Conservation (phyloP, 2,113 vertebrate genomes). For the Polypterus bichir region DNA sequence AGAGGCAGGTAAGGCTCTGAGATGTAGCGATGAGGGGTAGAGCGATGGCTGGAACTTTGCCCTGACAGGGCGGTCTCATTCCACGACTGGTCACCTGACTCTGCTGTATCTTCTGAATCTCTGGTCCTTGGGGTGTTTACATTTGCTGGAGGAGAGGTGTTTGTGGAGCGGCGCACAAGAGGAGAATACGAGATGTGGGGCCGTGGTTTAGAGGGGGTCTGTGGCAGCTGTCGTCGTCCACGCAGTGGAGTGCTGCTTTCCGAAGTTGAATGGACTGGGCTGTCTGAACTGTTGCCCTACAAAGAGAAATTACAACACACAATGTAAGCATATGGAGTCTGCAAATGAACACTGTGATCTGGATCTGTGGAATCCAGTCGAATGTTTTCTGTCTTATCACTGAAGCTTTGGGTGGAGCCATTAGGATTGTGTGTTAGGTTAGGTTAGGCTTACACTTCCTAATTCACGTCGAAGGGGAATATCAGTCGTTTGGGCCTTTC, state of each 20-base stretch:
- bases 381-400: no score
- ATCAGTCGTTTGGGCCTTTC: no score
- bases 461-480: no score
- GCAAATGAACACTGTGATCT: no score
- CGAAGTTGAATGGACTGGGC: conserved; percentile 66
- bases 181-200: conserved; percentile 88
- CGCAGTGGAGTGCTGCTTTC: conserved; percentile 74
- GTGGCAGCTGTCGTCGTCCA: conserved; percentile 82
- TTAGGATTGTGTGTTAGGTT: no score
- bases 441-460: no score
- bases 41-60: conserved; percentile 33
- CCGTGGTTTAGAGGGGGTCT: conserved; percentile 78
- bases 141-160: conserved; percentile 40
- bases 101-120: conserved; percentile 31
- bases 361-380: no score
- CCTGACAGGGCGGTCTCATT: conserved; percentile 43
- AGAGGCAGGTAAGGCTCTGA: conserved; percentile 86
- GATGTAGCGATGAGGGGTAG: conserved; percentile 85
- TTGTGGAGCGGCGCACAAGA: conserved; percentile 55
- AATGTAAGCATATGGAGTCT: no score
- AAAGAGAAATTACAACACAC: neutral
- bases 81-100: conserved; percentile 22
- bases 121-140: conserved; percentile 35
- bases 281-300: conserved; percentile 66
- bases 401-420: no score